Evolutionary conservation across 92 coral and sea anemone species (phyloP), one percentile per base, ranked within the genome.

Genomic region (Hydrozoanthus gracilis): DNA sequence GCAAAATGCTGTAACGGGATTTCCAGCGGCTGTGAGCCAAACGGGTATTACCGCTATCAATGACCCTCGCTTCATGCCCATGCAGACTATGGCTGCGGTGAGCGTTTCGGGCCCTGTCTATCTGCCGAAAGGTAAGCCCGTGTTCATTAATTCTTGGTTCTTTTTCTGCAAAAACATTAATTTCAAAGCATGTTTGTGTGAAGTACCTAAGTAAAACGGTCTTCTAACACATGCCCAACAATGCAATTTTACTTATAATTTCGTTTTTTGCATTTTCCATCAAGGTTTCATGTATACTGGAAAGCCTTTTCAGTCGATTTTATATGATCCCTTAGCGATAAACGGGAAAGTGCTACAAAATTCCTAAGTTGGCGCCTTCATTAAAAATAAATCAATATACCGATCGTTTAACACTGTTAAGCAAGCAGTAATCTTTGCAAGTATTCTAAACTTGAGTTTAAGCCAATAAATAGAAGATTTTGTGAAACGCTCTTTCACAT

Each of bases 1-100:
- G 78, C 98, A 94, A 75, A 88, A 90, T 12, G 75, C 95, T 44
- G 83, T 91, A 64, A 12, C 94, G 20, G 92, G 92, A 8, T 94
- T 92, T 86, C 87, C 98, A 2, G 92, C 95, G 4, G 92, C 95
- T 39, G 91, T 94, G 5, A 92, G 94, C 64, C 98, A 94, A 58
- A 49, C 72, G 3, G 85, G 85, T 5, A 48, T 80, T 46, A 74
- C 89, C 15, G 93, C 91, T 0, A 71, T 90, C 3, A 83, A 82
- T 46, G 96, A 94, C 8, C 92, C 94, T 5, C 90, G 98, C 12
- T 94, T 94, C 69, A 92, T 94, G 94, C 44, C 98, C 35, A 44
- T 94, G 4, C 98, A 94, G 56, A 77, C 95, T 11, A 91, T 94
- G 87, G 90, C 98, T 18, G 79, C 93, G 0, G 94, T 94, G 7